phyloP scores from a whole-genome alignment of 2,888 invertebrate species.

The Caenorhabditis wallacei region DNA sequence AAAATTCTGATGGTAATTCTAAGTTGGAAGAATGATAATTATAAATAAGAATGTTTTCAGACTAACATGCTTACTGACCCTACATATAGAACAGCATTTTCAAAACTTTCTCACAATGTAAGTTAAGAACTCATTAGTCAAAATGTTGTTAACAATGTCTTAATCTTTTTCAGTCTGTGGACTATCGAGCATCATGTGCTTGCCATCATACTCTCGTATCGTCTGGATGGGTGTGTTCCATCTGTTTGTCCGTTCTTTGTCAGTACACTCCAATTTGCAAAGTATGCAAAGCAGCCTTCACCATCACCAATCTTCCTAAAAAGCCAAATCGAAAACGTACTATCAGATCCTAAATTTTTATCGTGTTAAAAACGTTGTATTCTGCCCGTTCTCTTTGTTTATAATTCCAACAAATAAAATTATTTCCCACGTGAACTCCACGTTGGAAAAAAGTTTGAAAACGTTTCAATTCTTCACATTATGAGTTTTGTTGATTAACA shows the following conservation, averaged over 20 bases:
- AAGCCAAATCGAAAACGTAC: constrained; percentile 56
- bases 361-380: not conserved
- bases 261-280: constrained; percentile 73
- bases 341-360: constrained; percentile 1
- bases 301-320: constrained; percentile 61
- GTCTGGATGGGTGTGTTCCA: constrained; percentile 71
- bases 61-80: constrained; percentile 65
- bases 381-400: constrained; percentile 6
- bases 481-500: not conserved
- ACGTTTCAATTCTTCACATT: not conserved
- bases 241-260: constrained; percentile 73
- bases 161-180: constrained; percentile 64
- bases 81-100: constrained; percentile 53
- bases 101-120: constrained; percentile 59
- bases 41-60: constrained; percentile 33
- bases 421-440: not conserved
- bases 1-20: constrained; percentile 64
- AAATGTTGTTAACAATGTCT: not conserved
- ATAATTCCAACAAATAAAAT: not conserved
- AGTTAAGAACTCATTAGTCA: constrained; percentile 1
- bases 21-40: too few species aligned
- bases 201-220: constrained; percentile 71
- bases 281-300: constrained; percentile 71
- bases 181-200: constrained; percentile 73
- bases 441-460: not conserved